Percentiles rank a stretch among this genome's conserved stretches.
Evolutionary conservation across 1,140 invertebrate genomes (phyloP).

Genomic region (Lepidotrigona ventralis): DNA sequence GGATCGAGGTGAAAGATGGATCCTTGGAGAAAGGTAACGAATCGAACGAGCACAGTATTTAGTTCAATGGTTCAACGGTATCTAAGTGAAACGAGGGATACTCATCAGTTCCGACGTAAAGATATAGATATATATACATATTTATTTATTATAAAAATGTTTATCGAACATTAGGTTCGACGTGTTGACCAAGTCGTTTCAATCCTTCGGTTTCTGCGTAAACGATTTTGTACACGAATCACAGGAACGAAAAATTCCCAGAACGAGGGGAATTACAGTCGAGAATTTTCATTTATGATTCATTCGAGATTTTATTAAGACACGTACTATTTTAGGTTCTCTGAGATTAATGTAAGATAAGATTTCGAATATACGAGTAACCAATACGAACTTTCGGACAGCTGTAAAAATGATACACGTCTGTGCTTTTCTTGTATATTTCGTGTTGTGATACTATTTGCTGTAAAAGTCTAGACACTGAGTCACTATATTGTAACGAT

Average conservation of each 20-base stretch:
- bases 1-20: conserved; percentile 25
- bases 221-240: conserved; percentile 17
- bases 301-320: neutral
- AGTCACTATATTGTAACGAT: conserved; percentile 69
- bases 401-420: conserved; percentile 54
- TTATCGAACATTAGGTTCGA: conserved; percentile 53
- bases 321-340: neutral
- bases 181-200: conserved; percentile 47
- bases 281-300: neutral
- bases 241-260: neutral
- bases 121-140: conserved; percentile 61
- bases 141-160: conserved; percentile 68
- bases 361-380: conserved; percentile 45
- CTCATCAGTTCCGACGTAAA: conserved; percentile 51
- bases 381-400: conserved; percentile 32
- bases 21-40: conserved; percentile 41
- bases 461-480: conserved; percentile 72
- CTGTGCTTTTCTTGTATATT: conserved; percentile 72
- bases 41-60: conserved; percentile 18
- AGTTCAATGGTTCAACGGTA: conserved; percentile 56
- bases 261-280: neutral
- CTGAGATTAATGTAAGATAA: conserved; percentile 7
- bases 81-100: conserved; percentile 54
- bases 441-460: conserved; percentile 76
- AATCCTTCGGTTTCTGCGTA: neutral